Base-by-base conservation (phyloP, 64 coral and sea anemone species). In the Actinia tenebrosa region DNA sequence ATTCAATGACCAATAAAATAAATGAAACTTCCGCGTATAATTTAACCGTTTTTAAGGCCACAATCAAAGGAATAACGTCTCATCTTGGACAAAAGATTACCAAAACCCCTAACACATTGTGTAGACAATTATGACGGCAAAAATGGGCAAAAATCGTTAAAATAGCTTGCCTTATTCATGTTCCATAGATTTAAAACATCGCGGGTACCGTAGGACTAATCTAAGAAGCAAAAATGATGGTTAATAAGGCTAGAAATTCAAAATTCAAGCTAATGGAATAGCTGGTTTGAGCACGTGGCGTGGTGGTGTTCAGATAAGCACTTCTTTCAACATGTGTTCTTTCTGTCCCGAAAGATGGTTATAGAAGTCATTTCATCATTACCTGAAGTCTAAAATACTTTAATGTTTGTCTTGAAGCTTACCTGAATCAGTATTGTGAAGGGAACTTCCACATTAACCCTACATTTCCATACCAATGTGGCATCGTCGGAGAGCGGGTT, bases 291-390 rank as follows among this genome's bases (percentile, higher is more conserved):
- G 3, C 44, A 81, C 43, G 43, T 47, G 30, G 27, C 79, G 30
- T 79, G 69, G n/a, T 75, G 69, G 19, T 11, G 79, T 81, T 81
- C 79, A 81, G 79, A 81, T 81, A 81, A 23, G 44, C 16, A 81
- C 79, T 81, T 81, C 79, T 81, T 53, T 91, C 89, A 91, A 91
- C 89, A 91, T 66, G 45, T 81, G 16, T 63, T 77, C 53, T 79
- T 91, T 91, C 89, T 91, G 89, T 80, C 89, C 89, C 89, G 89
- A 91, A 91, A 91, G 89, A 91, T 86, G 89, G 89, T 91, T 86
- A 71, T 61, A 77, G 79, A 91, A 86, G 83, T 71, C 5, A 86
- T 25, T 86, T 91, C 89, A 91, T 91, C 89, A 91, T 46, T 45
- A 43, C 69, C 42, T 30, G 9, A 75, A 14, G 11, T 75, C 11